A percentile compares a stretch with the other conserved stretches of the same genome.
Conservation (phyloP, 53 echinoderm and acorn worm genomes). For the Patiria pectinifera region DNA sequence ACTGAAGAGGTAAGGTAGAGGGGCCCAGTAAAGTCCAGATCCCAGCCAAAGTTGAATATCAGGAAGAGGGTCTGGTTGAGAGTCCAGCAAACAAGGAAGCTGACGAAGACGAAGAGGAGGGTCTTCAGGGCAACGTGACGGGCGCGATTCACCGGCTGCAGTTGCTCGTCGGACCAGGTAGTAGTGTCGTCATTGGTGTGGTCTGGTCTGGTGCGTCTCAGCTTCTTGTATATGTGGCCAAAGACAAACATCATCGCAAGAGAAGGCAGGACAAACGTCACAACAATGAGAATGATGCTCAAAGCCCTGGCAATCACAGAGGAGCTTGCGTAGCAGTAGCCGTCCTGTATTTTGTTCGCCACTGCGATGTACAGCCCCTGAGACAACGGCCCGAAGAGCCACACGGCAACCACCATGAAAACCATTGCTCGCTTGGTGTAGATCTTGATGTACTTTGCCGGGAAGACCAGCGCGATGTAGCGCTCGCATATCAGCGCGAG, state of each 20-base stretch:
- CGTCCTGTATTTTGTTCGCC: not conserved
- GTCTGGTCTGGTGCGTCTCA: not conserved
- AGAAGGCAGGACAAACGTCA: conserved; percentile 8
- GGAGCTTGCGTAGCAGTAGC: not conserved
- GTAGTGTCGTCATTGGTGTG: not conserved
- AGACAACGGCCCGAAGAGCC: not conserved
- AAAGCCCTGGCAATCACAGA: not conserved
- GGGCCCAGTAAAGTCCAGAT: not conserved
- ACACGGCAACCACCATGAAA: not conserved
- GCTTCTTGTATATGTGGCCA: conserved; percentile 6
- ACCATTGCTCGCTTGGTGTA: not conserved
- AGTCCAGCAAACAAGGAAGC: conserved; percentile 60
- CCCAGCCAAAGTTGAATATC: conserved; percentile 40
- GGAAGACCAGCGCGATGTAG: conserved; percentile 31
- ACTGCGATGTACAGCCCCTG: not conserved
- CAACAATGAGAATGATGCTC: not conserved
- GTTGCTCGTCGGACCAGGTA: not conserved
- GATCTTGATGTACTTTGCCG: not conserved
- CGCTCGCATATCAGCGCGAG: conserved; percentile 24
- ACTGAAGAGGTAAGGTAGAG: not conserved
- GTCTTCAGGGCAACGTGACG: conserved; percentile 56
- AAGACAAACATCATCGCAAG: conserved; percentile 26
- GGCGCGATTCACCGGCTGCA: conserved; percentile 22
- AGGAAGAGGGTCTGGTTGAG: conserved; percentile 19
- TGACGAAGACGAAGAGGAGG: conserved; percentile 48